phyloP scores from a whole-genome alignment of 2,113 vertebrate genomes.

The Coryphaenoides rupestris region DNA sequence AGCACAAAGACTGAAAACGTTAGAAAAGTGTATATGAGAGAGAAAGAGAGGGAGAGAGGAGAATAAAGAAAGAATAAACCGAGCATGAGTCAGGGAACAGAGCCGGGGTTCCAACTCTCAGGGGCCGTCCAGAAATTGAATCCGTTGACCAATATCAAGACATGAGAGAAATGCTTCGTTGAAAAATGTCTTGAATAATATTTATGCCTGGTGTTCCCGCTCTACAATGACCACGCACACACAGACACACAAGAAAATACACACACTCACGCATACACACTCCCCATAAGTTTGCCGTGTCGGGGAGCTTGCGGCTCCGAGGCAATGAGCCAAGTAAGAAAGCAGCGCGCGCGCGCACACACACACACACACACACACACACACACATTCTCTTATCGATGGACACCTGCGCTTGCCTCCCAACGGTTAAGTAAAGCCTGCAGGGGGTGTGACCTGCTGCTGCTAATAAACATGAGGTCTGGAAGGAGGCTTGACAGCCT shows the following conservation, averaged over 20 bases:
- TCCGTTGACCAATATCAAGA: constrained; percentile 66
- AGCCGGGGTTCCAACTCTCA: constrained; percentile 2
- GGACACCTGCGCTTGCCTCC: constrained; percentile 21
- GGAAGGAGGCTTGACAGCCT: neutral
- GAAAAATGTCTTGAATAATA: constrained; percentile 61
- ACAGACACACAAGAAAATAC: too few relatives aligned
- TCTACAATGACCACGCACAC: constrained; percentile 18
- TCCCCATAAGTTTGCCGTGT: constrained; percentile 38
- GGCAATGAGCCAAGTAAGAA: constrained; percentile 27
- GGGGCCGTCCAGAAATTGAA: constrained; percentile 43
- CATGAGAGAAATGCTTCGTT: constrained; percentile 70
- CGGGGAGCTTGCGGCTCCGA: constrained; percentile 33
- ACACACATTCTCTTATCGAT: constrained; percentile 12
- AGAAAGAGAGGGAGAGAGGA: constrained; percentile 3
- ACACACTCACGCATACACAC: constrained; percentile 2
- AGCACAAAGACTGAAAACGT: too few relatives aligned
- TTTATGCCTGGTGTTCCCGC: constrained; percentile 54
- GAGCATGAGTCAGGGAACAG: too few relatives aligned
- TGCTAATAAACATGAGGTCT: neutral
- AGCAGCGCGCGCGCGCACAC: neutral
- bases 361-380: neutral
- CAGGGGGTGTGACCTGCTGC: neutral
- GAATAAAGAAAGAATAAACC: neutral
- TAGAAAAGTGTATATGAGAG: constrained; percentile 17
- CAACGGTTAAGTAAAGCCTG: neutral